Conservation (phyloP, 2,797 vertebrate genomes). For the Karalla daura region DNA sequence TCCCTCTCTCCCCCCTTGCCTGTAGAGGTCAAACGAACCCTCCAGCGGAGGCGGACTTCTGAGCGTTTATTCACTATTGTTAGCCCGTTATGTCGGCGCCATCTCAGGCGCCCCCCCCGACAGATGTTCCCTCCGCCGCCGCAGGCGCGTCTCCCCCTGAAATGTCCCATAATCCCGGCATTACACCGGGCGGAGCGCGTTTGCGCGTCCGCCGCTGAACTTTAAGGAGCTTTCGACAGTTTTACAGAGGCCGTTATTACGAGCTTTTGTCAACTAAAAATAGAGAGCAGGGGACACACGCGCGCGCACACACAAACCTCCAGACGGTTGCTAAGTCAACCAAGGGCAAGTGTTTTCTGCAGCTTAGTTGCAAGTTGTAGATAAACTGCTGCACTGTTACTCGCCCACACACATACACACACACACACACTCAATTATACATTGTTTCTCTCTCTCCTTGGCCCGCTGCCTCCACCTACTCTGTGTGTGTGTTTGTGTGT, state of each 20-base stretch:
- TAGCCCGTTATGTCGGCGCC: too few relatives aligned
- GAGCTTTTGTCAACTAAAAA: constrained; percentile 34
- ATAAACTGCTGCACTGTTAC: constrained; percentile 46
- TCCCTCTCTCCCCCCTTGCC: too few relatives aligned
- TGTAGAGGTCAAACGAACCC: background rate
- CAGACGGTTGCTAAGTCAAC: constrained; percentile 53
- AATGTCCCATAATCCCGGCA: background rate
- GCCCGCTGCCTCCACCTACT: constrained; percentile 36
- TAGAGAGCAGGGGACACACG: constrained; percentile 19
- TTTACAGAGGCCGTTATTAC: constrained; percentile 25
- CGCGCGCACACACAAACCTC: constrained; percentile 35
- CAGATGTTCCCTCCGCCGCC: background rate
- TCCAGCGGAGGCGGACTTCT: too few relatives aligned
- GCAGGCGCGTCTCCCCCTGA: background rate
- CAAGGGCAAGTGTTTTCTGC: constrained; percentile 50
- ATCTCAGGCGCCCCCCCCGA: too few relatives aligned
- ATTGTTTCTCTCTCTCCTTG: constrained; percentile 50
- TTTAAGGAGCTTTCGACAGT: constrained; percentile 38
- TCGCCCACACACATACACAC: constrained; percentile 55
- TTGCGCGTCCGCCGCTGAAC: constrained; percentile 27
- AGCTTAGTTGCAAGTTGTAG: constrained; percentile 25
- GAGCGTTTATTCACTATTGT: too few relatives aligned
- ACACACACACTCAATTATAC: constrained; percentile 56
- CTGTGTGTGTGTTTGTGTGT: constrained; percentile 21
- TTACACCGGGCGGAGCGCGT: background rate